Evolutionary conservation across 1,140 invertebrate genomes (phyloP), one percentile per base, ranked within the genome.

Genomic region (Oreohelix idahoensis): DNA sequence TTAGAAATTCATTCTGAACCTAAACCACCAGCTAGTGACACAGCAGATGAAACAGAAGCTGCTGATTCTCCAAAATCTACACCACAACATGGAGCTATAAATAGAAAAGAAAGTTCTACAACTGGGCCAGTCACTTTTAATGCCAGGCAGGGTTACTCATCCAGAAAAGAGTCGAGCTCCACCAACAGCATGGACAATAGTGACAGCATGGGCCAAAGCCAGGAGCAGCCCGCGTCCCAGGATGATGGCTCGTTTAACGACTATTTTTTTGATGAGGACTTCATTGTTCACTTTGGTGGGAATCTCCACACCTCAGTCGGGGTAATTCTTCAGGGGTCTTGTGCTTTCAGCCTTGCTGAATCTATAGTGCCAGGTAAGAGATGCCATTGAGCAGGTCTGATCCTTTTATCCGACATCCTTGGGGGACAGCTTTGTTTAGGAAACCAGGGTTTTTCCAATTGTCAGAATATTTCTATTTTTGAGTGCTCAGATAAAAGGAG

Each of bases 231-330:
- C 38, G 20, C 73, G 5, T 80, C 84, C 2, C 83, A 85, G 29
- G 89, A 88, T 26, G 89, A 85, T 2, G 83, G 75, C 0, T 81
- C 84, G 20, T 58, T 86, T 77, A 90, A 89, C 79, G 90, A 91
- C 29, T 91, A 91, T 82, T 91, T 89, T 79, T 91, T 90, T 63
- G 90, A 91, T 81, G 90, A 91, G 71, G 90, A 91, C 80, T 91
- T 91, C 84, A 89, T 86, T 35, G 90, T 91, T 42, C 89, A 90
- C 78, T 91, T 89, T 86, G 90, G 90, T 71, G 88, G 89, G 20
- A 90, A 90, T 74, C 84, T 91, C 29, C 83, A 88, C 1, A 70
- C 38, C 20, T 82, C 80, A 4, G 80, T 82, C 0, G 82, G 85
- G 71, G 49, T 88, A 1, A 84, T 63, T 20, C 71, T 82, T 1